These are phyloP conservation scores for Poeciliopsis turrubarensis DNA, from an alignment of 2,113 vertebrate genomes.

Conservation along the genomic window DNA sequence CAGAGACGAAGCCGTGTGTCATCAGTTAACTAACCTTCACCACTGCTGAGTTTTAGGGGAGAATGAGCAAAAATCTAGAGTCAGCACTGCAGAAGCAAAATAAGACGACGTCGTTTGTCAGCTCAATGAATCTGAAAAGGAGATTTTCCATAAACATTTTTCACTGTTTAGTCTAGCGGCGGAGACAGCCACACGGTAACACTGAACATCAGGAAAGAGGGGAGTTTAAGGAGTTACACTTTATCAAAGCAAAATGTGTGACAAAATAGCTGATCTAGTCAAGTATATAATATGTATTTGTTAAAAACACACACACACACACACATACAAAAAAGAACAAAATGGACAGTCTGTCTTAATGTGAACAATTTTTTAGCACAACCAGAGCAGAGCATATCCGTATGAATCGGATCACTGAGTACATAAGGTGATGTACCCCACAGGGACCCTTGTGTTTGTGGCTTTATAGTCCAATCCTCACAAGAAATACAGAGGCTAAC, in stretches of 20 bases:
- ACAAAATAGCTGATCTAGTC: not conserved
- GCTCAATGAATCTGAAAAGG: not conserved
- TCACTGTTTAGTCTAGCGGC: not conserved
- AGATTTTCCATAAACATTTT: not conserved
- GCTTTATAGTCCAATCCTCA: no score
- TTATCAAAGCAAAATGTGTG: not conserved
- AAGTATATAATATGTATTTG: not conserved
- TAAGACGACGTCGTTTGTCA: not conserved
- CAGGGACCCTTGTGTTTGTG: no score
- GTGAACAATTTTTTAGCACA: not conserved
- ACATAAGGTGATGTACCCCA: not conserved
- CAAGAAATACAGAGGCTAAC: not conserved
- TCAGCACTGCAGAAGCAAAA: conserved; percentile 22
- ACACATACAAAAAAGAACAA: not conserved
- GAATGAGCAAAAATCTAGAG: conserved; percentile 30
- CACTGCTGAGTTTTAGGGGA: conserved; percentile 49
- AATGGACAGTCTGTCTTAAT: not conserved
- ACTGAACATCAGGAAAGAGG: not conserved
- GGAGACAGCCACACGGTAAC: not conserved
- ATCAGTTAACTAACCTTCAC: conserved; percentile 85
- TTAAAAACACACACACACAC: no score
- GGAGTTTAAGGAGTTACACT: not conserved
- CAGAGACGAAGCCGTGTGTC: conserved; percentile 81
- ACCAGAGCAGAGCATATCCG: not conserved
- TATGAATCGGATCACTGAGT: not conserved